Evolutionary conservation across 2,797 vertebrate species (phyloP), one percentile per base, ranked within the genome.

Genomic region (Labroides dimidiatus): DNA sequence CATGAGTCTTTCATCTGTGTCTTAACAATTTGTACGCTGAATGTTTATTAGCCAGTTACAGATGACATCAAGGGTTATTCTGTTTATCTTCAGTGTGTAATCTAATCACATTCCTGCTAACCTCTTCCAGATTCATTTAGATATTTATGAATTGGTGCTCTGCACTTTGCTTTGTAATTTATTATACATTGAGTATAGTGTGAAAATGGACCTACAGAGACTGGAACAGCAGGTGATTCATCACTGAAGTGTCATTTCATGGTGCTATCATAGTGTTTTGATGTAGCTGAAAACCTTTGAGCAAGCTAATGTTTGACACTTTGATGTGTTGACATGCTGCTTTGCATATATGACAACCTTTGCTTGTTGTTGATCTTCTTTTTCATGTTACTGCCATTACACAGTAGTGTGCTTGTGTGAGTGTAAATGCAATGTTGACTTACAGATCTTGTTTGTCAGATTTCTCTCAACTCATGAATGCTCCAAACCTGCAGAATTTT

Each of bases 231-330:
- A 10, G 19, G 4, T 30, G 12, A 48, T 57, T 43, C 3, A 20
- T 72, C 44, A 41, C 30, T 62, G 23, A 12, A 10, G 37, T 24
- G 20, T 74, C 24, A 11, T 4, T n/a, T 19, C 16, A 4, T 36
- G 10, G 13, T 61, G 24, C 53, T 39, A 12, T 64, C 5, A 43
- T 14, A 52, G 17, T 64, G 48, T 3, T 9, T 33, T n/a, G 23
- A 21, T 43, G 20, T 37, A 8, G 12, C 53, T 7, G 14, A 60
- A 56, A 60, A 45, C 9, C 23, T 24, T 63, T 12, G 45, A 69
- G 9, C 44, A 30, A 58, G 17, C 42, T 21, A 14, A 17, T 10
- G 21, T 64, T 10, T 45, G 44, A 56, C 33, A 50, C 37, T 12
- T 14, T 12, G 16, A 10, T 41, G 52, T 45, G 39, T 15, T 53